Base-by-base conservation (phyloP, 2,797 vertebrate genomes). In the Anguilla anguilla region DNA sequence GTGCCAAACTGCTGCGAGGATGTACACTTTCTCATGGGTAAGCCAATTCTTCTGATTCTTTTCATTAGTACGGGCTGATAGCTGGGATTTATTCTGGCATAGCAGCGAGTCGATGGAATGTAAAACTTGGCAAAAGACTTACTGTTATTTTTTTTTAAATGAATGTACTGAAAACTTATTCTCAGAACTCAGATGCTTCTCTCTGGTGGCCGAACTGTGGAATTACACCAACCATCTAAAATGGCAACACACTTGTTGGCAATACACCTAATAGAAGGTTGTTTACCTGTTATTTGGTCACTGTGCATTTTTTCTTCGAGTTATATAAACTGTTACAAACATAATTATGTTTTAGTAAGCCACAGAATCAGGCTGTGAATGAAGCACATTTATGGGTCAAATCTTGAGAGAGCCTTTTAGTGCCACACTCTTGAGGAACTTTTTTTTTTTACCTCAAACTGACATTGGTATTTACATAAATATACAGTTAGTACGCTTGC, bases 131-230 rank as follows among this genome's bases (percentile, higher is more conserved):
- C 74, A 43, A 43, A 79, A 79, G 35, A 72, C 28, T 79, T 39
- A 25, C 13, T 1, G 4, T 46, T 31, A 3, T 35, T 31, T 72
- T 15, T 6, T 72, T 4, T n/a, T n/a, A 19, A 64, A 64, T 19
- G 19, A 64, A 22, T 22, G 19, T 15, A 22, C 31, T 35, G 19
- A 35, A 55, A 17, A 49, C 49, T 83, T 61, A 17, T 28, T 57
- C 39, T 43, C 39, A 43, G 39, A 43, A 43, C 57, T 31, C 43
- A 64, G 86, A 82, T 82, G 77, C 57, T 87, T 87, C 86, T 79
- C 77, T 31, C 79, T 83, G 46, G 86, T 83, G 86, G 77, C 28
- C 39, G 3, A 7, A 49, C 39, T 1, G 1, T 46, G 64, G 67
- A 64, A 67, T 59, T 83, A 82, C 77, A 87, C 46, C 83, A 55